phyloP scores from a whole-genome alignment of 2,797 vertebrate species.

The Macropus fuliginosus region DNA sequence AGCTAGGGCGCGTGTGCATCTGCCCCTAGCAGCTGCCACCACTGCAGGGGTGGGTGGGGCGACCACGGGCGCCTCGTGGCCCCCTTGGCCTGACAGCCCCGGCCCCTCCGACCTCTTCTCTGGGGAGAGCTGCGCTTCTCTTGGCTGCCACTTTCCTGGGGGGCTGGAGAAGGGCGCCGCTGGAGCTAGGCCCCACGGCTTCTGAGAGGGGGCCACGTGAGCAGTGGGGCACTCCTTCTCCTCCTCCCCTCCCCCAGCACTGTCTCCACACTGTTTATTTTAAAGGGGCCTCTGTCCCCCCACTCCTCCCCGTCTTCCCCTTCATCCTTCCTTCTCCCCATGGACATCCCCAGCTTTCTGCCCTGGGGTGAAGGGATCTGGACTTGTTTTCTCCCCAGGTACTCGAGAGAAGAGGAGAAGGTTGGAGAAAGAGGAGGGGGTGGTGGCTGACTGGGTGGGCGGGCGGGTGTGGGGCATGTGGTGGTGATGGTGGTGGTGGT shows the following conservation, averaged over 20 bases:
- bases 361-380: constrained; percentile 74
- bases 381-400: constrained; percentile 74
- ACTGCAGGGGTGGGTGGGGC: constrained; percentile 2
- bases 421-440: constrained; percentile 72
- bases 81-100: constrained; percentile 49
- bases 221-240: constrained; percentile 45
- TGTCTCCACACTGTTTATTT: constrained; percentile 28
- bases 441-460: constrained; percentile 49
- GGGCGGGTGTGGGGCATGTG: not conserved
- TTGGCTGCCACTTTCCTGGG: constrained; percentile 46
- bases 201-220: constrained; percentile 75
- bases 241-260: constrained; percentile 50
- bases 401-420: constrained; percentile 80
- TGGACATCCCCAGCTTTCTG: constrained; percentile 29
- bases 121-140: constrained; percentile 56
- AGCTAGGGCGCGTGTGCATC: not conserved
- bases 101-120: constrained; percentile 64
- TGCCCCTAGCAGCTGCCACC: constrained; percentile 66
- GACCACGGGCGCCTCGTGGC: constrained; percentile 56
- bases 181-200: constrained; percentile 69
- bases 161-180: constrained; percentile 40
- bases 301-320: constrained; percentile 20
- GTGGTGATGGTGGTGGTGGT: constrained; percentile 23
- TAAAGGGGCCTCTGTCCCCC: constrained; percentile 62
- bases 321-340: constrained; percentile 4